Conservation (phyloP, 2,888 invertebrate genomes). For the Nymphalis c-album region DNA sequence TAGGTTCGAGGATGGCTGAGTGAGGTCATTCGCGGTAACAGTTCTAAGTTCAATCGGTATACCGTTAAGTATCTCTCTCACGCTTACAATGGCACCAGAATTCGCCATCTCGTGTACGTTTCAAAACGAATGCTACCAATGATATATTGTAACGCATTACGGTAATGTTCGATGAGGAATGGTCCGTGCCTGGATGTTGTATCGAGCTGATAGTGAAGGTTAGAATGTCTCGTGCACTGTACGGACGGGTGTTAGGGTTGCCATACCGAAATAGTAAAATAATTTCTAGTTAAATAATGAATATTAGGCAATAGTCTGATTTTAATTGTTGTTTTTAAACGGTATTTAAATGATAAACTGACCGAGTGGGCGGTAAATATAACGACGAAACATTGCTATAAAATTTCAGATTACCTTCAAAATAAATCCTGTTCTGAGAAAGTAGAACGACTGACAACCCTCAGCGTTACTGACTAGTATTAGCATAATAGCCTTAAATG, state of each 20-base stretch:
- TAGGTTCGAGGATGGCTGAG: conserved; percentile 22
- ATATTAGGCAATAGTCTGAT: too few species aligned
- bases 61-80: conserved; percentile 49
- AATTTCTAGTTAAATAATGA: too few species aligned
- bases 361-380: too few species aligned
- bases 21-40: conserved; percentile 40
- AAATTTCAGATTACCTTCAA: too few species aligned
- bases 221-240: conserved; percentile 5
- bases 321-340: too few species aligned
- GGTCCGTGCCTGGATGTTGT: conserved; percentile 15
- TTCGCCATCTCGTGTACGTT: conserved; percentile 21
- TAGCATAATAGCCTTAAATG: conserved; percentile 21
- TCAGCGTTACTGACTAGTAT: background rate
- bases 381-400: too few species aligned
- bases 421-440: too few species aligned
- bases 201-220: conserved; percentile 21
- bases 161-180: conserved; percentile 22
- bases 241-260: conserved; percentile 3
- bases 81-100: conserved; percentile 42
- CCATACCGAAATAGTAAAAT: too few species aligned
- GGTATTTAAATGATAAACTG: too few species aligned
- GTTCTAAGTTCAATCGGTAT: conserved; percentile 46
- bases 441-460: background rate
- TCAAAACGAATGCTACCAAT: conserved; percentile 22
- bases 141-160: conserved; percentile 27